Conservation (phyloP, 2,888 invertebrate genomes). For the Stenurella melanura region DNA sequence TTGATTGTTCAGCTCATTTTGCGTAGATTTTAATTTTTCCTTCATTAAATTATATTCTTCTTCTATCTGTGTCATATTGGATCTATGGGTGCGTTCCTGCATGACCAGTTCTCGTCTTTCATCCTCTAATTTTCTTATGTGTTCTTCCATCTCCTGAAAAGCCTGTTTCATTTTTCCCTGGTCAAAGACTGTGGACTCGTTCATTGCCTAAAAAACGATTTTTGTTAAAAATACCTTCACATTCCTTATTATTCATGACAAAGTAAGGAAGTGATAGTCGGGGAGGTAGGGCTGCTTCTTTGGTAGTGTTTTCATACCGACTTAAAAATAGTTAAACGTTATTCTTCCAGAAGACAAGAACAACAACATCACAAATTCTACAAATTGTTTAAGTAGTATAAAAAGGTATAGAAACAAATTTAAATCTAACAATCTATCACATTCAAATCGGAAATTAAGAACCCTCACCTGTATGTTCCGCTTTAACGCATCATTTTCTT, state of each 20-base stretch:
- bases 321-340: too few species aligned
- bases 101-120: conserved; percentile 76
- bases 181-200: conserved; percentile 56
- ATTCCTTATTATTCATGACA: too few species aligned
- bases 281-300: too few species aligned
- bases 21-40: conserved; percentile 74
- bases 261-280: too few species aligned
- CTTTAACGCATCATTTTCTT: conserved; percentile 77
- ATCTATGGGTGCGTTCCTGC: conserved; percentile 74
- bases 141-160: conserved; percentile 74
- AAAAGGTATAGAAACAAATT: too few species aligned
- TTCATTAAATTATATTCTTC: conserved; percentile 76
- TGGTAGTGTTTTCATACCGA: too few species aligned
- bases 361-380: too few species aligned
- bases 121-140: conserved; percentile 75
- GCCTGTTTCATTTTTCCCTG: conserved; percentile 74
- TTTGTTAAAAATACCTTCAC: too few species aligned
- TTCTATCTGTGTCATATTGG: conserved; percentile 75
- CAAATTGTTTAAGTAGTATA: too few species aligned
- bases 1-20: conserved; percentile 76
- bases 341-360: too few species aligned
- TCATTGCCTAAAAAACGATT: conserved; percentile 49
- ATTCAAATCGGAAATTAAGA: too few species aligned
- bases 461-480: conserved; percentile 75
- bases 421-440: background rate